phyloP scores from a whole-genome alignment of 2,113 vertebrate species.

The Egretta garzetta region DNA sequence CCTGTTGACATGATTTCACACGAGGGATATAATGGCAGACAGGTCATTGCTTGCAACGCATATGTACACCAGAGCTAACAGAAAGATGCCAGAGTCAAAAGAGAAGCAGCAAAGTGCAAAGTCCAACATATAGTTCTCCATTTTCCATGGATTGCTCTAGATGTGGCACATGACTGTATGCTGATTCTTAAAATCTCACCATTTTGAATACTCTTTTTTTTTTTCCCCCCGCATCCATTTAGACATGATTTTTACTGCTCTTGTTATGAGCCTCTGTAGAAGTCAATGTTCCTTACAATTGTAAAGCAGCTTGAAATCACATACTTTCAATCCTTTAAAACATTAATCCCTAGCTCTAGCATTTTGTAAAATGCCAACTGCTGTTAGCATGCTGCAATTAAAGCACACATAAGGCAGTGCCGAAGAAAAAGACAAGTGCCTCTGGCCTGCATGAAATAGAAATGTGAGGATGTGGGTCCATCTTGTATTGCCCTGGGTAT shows the following conservation, averaged over 20 bases:
- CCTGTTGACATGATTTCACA: neutral
- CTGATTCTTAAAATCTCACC: neutral
- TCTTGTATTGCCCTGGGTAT: neutral
- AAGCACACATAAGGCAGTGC: neutral
- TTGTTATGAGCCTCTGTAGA: neutral
- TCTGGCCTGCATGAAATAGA: neutral
- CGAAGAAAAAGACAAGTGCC: neutral
- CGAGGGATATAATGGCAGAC: neutral
- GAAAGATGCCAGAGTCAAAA: neutral
- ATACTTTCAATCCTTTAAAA: neutral
- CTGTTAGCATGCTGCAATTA: neutral
- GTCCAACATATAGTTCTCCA: neutral
- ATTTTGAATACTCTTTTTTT: neutral
- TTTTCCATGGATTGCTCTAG: neutral
- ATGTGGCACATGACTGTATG: neutral
- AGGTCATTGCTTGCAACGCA: no score
- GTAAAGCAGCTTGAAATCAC: conserved; percentile 11
- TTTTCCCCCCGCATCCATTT: neutral
- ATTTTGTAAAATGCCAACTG: neutral
- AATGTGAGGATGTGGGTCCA: neutral
- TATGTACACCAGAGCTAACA: neutral
- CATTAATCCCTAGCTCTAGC: neutral
- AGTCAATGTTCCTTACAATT: neutral
- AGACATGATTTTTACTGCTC: neutral
- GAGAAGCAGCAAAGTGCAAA: neutral